A percentile compares a stretch with the other conserved stretches of the same genome.
phyloP scores from a whole-genome alignment of 1,140 invertebrate species.

The Battus philenor region DNA sequence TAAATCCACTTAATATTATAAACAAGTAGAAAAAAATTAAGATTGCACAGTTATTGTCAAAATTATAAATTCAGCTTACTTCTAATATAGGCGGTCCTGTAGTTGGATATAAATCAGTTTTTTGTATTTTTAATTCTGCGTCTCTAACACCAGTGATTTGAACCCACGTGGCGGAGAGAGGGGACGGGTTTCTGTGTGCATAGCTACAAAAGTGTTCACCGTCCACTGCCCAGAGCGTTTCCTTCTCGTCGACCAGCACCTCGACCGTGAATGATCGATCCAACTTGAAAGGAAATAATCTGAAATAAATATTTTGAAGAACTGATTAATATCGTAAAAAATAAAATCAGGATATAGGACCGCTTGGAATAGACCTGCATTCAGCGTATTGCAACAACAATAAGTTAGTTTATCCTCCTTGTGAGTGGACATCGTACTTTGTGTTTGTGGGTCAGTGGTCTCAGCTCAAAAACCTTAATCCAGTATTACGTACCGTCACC shows the following conservation, averaged over 20 bases:
- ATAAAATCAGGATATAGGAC: too few species aligned
- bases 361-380: neutral
- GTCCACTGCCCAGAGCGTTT: conserved; percentile 55
- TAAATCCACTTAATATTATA: too few species aligned
- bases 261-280: conserved; percentile 52
- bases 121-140: conserved; percentile 41
- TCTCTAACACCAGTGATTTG: conserved; percentile 57
- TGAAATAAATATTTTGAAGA: too few species aligned
- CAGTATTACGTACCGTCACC: too few species aligned
- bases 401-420: too few species aligned
- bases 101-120: conserved; percentile 48
- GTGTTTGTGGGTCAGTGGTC: too few species aligned
- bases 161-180: conserved; percentile 42
- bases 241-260: conserved; percentile 49
- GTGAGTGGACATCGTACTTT: too few species aligned
- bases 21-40: conserved; percentile 2
- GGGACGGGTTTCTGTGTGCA: conserved; percentile 44
- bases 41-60: neutral
- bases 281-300: conserved; percentile 59
- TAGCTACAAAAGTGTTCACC: conserved; percentile 59
- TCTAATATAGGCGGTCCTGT: conserved; percentile 35
- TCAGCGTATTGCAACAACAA: too few species aligned
- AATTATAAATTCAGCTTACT: too few species aligned
- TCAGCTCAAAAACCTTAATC: too few species aligned
- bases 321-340: neutral